A percentile compares a stretch with the other conserved stretches of the same genome.
These are phyloP conservation scores for Megaceryle alcyon DNA, from an alignment of 2,797 vertebrate species.

Conservation along the genomic window DNA sequence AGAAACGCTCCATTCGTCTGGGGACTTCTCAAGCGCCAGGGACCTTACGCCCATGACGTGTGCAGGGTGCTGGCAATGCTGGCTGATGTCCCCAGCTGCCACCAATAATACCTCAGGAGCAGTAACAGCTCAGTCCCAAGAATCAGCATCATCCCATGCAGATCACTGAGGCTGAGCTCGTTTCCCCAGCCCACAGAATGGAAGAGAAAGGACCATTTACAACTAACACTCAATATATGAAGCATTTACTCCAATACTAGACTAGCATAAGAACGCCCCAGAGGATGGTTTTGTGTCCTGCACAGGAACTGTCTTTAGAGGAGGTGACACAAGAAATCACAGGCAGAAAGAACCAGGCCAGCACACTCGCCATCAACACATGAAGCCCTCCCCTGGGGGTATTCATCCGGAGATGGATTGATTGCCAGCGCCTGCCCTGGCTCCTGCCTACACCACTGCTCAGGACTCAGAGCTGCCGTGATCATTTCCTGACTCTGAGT, in stretches of 20 bases:
- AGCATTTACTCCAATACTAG: not conserved
- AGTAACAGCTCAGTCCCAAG: not conserved
- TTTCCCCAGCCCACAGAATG: not conserved
- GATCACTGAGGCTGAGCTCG: not conserved
- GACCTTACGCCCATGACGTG: not conserved
- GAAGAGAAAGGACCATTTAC: not conserved
- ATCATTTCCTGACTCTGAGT: not conserved
- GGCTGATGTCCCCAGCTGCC: not conserved
- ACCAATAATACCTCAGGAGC: not conserved
- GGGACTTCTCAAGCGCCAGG: not conserved
- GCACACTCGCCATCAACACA: not conserved
- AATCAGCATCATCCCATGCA: not conserved
- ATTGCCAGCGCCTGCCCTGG: not conserved
- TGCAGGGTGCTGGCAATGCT: not conserved
- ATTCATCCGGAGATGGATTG: fast-evolving
- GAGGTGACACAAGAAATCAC: not conserved
- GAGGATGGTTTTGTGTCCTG: not conserved
- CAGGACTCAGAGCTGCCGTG: not conserved
- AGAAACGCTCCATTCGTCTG: not conserved
- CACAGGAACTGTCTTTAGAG: not conserved
- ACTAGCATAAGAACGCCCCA: not conserved
- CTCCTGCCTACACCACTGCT: not conserved
- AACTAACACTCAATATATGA: not conserved
- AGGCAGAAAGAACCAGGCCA: not conserved
- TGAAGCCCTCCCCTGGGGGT: not conserved